Percentiles rank a stretch among this genome's conserved stretches.
Evolutionary conservation across 2,888 invertebrate genomes (phyloP).

Genomic region (Smittia aterrima): DNA sequence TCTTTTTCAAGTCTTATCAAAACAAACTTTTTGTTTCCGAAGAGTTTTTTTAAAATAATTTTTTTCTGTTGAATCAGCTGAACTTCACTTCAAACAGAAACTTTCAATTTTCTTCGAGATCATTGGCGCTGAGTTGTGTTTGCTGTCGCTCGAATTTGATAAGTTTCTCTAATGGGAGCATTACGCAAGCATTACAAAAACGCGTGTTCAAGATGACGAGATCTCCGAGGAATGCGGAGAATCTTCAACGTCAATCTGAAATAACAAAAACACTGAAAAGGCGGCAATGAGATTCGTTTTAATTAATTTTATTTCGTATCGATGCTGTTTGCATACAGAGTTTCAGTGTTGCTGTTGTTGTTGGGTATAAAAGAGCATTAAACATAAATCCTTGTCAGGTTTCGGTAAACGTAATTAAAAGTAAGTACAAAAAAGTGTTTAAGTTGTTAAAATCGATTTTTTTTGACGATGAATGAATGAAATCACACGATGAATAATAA

Average conservation of each 20-base stretch:
- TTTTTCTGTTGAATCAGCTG: not conserved
- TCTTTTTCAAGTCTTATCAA: not conserved
- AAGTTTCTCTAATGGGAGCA: no score
- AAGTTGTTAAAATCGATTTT: slow-evolving; percentile 1
- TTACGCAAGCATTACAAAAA: no score
- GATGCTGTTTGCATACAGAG: not conserved
- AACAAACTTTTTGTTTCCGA: not conserved
- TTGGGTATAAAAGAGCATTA: not conserved
- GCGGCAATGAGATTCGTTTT: not conserved
- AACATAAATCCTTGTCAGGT: not conserved
- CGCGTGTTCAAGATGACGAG: no score
- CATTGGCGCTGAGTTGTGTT: no score
- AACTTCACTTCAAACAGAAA: not conserved
- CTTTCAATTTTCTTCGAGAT: not conserved
- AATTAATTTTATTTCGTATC: slow-evolving; percentile 2
- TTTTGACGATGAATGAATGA: not conserved
- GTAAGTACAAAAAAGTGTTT: not conserved
- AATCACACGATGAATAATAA: slow-evolving; percentile 1
- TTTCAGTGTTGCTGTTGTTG: not conserved
- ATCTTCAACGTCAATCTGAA: not conserved
- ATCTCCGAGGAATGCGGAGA: not conserved
- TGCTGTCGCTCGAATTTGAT: no score
- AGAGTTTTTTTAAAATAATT: not conserved
- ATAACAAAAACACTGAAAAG: not conserved
- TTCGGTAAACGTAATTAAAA: slow-evolving; percentile 3